These are phyloP conservation scores for Anolis apletophallus DNA, from an alignment of 2,797 vertebrate genomes.

Conservation along the genomic window DNA sequence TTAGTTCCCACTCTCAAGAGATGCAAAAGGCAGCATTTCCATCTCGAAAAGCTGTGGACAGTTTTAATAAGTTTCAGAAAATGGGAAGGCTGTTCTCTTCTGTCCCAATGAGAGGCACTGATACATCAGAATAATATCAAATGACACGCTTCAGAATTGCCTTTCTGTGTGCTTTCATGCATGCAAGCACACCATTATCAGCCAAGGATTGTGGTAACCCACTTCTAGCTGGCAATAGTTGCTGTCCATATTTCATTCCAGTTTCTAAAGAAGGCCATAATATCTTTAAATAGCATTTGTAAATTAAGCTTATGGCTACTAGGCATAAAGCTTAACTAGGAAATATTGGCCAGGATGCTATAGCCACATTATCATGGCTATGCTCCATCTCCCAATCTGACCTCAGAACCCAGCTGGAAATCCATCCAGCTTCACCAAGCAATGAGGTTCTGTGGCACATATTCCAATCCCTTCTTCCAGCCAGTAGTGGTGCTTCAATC, in stretches of 20 bases:
- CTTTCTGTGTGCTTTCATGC: not conserved
- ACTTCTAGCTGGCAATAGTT: not conserved
- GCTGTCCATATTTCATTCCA: not conserved
- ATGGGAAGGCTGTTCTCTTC: accelerated
- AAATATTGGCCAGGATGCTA: too few relatives aligned
- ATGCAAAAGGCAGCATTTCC: not conserved
- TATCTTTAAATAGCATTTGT: too few relatives aligned
- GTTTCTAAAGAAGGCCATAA: not conserved
- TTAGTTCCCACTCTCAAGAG: not conserved
- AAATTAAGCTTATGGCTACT: not conserved
- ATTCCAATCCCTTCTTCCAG: too few relatives aligned
- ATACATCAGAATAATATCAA: not conserved
- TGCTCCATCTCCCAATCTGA: too few relatives aligned
- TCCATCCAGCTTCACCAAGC: too few relatives aligned
- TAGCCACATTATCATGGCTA: too few relatives aligned
- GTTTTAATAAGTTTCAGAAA: constrained; percentile 1
- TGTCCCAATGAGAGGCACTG: not conserved
- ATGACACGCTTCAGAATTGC: accelerated
- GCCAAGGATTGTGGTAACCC: not conserved
- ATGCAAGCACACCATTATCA: not conserved
- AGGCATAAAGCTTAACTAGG: too few relatives aligned
- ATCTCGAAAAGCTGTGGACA: not conserved
- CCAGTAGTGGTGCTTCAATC: too few relatives aligned
- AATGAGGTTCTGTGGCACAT: too few relatives aligned
- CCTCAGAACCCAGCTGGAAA: too few relatives aligned